Percentiles rank a stretch among this genome's conserved stretches.
Evolutionary conservation across 2,113 vertebrate genomes (phyloP).

Genomic region (Cathartes aura): DNA sequence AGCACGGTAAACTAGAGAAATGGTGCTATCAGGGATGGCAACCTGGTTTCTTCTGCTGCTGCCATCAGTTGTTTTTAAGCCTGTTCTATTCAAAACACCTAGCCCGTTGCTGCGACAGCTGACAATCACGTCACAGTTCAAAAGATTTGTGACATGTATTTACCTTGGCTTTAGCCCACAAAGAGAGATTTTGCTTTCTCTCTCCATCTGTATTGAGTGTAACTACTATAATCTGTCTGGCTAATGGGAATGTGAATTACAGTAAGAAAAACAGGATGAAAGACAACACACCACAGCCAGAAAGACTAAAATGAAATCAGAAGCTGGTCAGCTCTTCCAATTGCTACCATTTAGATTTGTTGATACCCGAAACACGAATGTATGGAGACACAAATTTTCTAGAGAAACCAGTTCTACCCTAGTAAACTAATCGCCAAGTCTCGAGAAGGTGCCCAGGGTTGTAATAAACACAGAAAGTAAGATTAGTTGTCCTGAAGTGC

Average conservation of each 20-base stretch:
- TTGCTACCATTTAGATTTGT: constrained; percentile 29
- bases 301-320: constrained; percentile 42
- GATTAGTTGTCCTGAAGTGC: constrained; percentile 43
- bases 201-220: constrained; percentile 39
- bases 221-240: constrained; percentile 63
- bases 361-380: background rate
- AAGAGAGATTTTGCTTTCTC: constrained; percentile 57
- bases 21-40: background rate
- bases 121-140: constrained; percentile 43
- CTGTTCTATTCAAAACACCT: constrained; percentile 21
- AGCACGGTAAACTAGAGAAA: constrained; percentile 43
- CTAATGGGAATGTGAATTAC: constrained; percentile 60
- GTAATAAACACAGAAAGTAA: constrained; percentile 46
- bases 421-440: background rate
- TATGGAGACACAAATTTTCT: constrained; percentile 8
- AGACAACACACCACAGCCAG: constrained; percentile 37
- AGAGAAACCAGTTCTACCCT: constrained; percentile 1
- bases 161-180: constrained; percentile 43
- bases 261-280: constrained; percentile 46
- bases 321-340: constrained; percentile 21
- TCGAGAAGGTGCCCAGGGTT: background rate
- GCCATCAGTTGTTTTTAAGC: background rate
- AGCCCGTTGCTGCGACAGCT: background rate
- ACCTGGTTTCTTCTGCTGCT: background rate
- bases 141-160: background rate